Evolutionary conservation across 2,888 invertebrate genomes (phyloP), one percentile per base, ranked within the genome.

Genomic region (Tetanocera ferruginea): DNA sequence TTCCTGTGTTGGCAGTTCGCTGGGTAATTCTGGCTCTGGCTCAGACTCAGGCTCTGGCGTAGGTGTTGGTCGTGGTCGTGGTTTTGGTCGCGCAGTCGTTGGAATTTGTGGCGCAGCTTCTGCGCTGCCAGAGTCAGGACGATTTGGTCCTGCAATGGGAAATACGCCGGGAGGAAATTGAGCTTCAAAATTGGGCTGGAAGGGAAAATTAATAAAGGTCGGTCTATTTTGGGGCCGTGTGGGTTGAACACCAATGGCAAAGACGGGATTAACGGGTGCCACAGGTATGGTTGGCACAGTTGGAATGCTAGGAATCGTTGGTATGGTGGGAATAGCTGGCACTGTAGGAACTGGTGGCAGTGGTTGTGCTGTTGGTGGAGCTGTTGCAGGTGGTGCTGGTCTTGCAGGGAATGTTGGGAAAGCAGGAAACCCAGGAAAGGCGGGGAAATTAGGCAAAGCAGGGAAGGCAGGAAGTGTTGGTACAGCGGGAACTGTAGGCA

Each of bases 41-140:
- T 81, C 57, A 17, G 76, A 55, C 6, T 74, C 37, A 25, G 82
- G 75, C n/a, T n/a, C n/a, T 5, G 81, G 80, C 2, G 81, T 79
- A 17, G 80, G 62, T 14, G 73, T 62, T 8, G 76, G 37, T 25
- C 81, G 73, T 6, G 81, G 80, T 3, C 81, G 79, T 17, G 80
- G 80, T 5, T 81, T 78, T 17, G 83, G 81, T 0, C 77, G 73
- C 0, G 82, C 83, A 1, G 78, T 52, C 19, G 77, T 73, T 31
- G 88, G 87, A 77, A 88, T 88, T 79, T 88, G 88, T 9, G 88
- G 88, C 1, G 87, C 80, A 9, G 87, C 89, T 67, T 86, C 87
- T 0, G 87, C 87, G 9, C 87, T 87, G 62, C 88, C 89, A 3
- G 83, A 79, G 25, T 87, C 86, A 0, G 86, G 81, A 11, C 51